phyloP scores from a whole-genome alignment of 1,140 invertebrate species.

The Matsumurasca onukii region DNA sequence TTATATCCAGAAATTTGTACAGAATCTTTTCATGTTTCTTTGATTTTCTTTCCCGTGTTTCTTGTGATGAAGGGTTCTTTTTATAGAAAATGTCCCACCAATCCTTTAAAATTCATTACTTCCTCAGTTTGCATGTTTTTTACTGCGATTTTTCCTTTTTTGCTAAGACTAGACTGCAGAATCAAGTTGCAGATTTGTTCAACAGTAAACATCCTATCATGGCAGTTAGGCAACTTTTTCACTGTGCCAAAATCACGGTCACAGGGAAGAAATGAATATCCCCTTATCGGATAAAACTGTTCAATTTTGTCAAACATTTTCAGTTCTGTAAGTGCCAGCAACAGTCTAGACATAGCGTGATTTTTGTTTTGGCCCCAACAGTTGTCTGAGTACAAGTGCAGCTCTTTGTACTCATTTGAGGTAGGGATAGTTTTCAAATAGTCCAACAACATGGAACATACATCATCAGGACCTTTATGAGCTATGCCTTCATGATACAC shows the following conservation, averaged over 20 bases:
- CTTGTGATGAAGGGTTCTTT: conserved; percentile 11
- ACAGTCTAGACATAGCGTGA: conserved; percentile 30
- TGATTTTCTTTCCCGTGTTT: conserved; percentile 8
- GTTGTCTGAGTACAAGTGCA: conserved; percentile 34
- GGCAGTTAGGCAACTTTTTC: conserved; percentile 24
- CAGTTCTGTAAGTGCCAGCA: conserved; percentile 21
- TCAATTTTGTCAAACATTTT: conserved; percentile 31
- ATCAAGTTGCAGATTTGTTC: conserved; percentile 1
- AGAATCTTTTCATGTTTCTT: conserved; percentile 21
- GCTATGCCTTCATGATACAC: no score
- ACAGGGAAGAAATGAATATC: conserved; percentile 35
- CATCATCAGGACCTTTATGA: no score
- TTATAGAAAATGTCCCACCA: conserved; percentile 28
- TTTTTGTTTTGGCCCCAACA: conserved; percentile 32
- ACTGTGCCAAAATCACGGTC: conserved; percentile 36
- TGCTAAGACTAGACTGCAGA: conserved; percentile 16
- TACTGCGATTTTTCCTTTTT: conserved; percentile 19
- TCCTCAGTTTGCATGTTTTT: conserved; percentile 23
- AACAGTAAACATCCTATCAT: conserved; percentile 27
- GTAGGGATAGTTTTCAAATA: no score
- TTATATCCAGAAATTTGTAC: conserved; percentile 10
- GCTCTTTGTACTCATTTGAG: conserved; percentile 1
- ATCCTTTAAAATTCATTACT: conserved; percentile 26
- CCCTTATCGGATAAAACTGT: no score
- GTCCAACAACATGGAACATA: conserved; percentile 31